phyloP scores from a whole-genome alignment of 2,113 vertebrate genomes.

The Malurus elegans region DNA sequence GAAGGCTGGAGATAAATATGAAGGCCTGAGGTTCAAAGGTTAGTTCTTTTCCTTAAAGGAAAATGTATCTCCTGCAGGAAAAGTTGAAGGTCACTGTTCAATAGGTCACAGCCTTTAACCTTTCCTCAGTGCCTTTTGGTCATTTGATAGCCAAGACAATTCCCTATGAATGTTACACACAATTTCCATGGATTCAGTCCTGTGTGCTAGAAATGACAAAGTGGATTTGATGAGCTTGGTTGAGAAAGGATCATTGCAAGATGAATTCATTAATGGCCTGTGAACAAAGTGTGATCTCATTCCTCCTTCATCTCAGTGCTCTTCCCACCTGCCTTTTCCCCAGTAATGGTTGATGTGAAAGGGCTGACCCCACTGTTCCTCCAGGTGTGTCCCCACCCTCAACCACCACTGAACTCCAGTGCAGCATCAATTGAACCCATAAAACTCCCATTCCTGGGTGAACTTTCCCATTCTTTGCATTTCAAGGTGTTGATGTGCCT shows the following conservation, averaged over 20 bases:
- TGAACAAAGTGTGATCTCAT: neutral
- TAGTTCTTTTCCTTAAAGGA: constrained; percentile 9
- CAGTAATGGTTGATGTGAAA: neutral
- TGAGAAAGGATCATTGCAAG: neutral
- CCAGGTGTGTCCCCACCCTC: neutral
- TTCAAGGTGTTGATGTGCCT: neutral
- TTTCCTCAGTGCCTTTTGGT: neutral
- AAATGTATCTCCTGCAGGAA: neutral
- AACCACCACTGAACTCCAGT: neutral
- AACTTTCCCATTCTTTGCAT: neutral
- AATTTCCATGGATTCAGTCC: neutral
- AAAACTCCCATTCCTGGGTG: neutral
- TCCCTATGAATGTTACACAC: neutral
- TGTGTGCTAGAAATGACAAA: neutral
- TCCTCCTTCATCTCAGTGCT: neutral
- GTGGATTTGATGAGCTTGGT: neutral
- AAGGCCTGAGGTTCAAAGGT: constrained; percentile 59
- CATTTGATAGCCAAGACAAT: constrained; percentile 6
- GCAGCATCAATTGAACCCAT: neutral
- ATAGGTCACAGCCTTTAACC: constrained; percentile 49
- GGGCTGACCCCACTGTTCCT: neutral
- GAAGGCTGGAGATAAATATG: constrained; percentile 34
- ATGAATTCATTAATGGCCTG: neutral
- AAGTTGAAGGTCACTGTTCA: constrained; percentile 25
- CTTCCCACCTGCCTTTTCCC: neutral